Conservation (phyloP, 2,113 vertebrate species). For the Morone chrysops region DNA sequence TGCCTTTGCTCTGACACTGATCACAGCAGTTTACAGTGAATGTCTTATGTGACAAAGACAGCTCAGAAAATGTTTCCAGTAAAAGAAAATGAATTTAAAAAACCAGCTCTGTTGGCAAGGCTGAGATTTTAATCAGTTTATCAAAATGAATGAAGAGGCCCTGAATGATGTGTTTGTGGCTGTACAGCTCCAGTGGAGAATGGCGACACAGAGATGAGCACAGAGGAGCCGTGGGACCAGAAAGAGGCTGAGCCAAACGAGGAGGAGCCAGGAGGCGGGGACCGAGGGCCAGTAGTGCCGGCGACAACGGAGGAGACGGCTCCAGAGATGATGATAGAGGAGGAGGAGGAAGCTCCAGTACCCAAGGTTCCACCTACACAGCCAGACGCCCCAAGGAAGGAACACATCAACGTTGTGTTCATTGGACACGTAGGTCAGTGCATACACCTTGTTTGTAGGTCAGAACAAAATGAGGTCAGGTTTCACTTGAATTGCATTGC, state of each 20-base stretch:
- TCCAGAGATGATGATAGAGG: conserved; percentile 76
- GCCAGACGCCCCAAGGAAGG: conserved; percentile 95
- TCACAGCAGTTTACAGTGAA: not conserved
- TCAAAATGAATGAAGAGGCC: not conserved
- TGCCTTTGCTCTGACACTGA: not conserved
- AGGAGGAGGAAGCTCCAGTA: conserved; percentile 93
- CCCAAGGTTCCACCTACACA: conserved; percentile 89
- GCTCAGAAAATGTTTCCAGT: not conserved
- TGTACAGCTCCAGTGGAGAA: conserved; percentile 90
- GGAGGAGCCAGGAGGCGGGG: conserved; percentile 90
- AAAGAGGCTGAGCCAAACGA: conserved; percentile 93
- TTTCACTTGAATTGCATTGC: not conserved
- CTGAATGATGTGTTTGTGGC: conserved; percentile 24
- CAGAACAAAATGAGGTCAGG: not conserved
- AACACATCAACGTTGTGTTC: conserved; percentile 98
- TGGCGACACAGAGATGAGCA: conserved; percentile 89
- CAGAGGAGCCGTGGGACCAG: conserved; percentile 94
- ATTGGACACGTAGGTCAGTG: conserved; percentile 98
- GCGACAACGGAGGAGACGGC: conserved; percentile 83
- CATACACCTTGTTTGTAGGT: not conserved
- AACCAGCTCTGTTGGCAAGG: no score
- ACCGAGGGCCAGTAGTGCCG: conserved; percentile 80
- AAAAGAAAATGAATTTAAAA: not conserved
- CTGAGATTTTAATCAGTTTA: not conserved
- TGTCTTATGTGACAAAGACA: not conserved